phyloP scores from a whole-genome alignment of 2,113 vertebrate genomes.

The Tamias sibiricus region DNA sequence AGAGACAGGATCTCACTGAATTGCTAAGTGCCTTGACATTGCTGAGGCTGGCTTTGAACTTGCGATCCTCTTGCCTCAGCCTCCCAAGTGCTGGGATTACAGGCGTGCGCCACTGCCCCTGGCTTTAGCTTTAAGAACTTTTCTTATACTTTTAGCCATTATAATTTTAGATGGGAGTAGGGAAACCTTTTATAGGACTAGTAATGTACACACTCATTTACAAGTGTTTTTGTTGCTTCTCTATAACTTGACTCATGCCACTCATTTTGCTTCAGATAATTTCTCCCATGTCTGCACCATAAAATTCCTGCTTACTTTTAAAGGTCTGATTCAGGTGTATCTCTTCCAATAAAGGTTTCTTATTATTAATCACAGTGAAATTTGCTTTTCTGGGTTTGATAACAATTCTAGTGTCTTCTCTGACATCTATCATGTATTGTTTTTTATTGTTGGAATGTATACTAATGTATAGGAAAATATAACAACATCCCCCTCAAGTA shows the following conservation, averaged over 20 bases:
- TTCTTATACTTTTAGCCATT: neutral
- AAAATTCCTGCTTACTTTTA: neutral
- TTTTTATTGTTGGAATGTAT: conserved; percentile 24
- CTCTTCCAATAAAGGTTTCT: neutral
- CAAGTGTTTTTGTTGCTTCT: conserved; percentile 30
- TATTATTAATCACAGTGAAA: neutral
- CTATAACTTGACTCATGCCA: neutral
- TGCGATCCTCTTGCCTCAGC: too few species aligned
- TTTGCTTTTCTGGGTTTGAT: neutral
- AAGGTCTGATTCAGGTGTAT: neutral
- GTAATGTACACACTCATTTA: neutral
- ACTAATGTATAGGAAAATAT: conserved; percentile 14
- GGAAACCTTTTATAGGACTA: neutral
- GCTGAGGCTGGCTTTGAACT: too few species aligned
- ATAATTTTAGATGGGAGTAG: neutral
- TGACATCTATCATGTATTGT: neutral
- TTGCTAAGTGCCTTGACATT: too few species aligned
- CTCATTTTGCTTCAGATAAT: conserved; percentile 27
- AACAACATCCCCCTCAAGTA: neutral
- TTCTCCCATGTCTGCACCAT: neutral
- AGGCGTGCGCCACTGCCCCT: too few species aligned
- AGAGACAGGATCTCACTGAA: neutral
- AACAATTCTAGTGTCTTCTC: neutral
- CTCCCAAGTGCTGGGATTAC: too few species aligned
- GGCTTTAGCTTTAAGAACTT: neutral